Percentiles rank a stretch among this genome's conserved stretches.
phyloP scores from a whole-genome alignment of 2,888 invertebrate species.

The Temnothorax rugatulus region DNA sequence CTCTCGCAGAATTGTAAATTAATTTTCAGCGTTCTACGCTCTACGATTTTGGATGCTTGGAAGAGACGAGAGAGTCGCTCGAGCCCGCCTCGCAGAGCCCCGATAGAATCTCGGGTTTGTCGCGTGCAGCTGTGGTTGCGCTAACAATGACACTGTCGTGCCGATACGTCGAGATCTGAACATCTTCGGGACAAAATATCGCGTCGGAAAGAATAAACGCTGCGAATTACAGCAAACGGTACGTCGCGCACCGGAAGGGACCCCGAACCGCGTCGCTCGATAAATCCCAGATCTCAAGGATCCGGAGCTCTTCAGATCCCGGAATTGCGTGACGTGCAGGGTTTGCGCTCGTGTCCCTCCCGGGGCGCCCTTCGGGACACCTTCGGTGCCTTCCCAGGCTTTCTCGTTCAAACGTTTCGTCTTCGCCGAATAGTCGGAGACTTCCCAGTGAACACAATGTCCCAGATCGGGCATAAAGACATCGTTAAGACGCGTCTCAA shows the following conservation, averaged over 20 bases:
- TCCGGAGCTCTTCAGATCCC: neutral
- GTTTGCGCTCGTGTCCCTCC: slow-evolving; percentile 10
- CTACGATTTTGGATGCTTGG: neutral
- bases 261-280: neutral
- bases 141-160: slow-evolving; percentile 29
- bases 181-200: slow-evolving; percentile 67
- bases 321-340: neutral
- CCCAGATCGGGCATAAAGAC: no score
- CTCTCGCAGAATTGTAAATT: neutral
- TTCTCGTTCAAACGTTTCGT: neutral
- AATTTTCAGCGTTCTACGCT: neutral
- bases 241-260: slow-evolving; percentile 21
- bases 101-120: slow-evolving; percentile 45
- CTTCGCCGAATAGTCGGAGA: neutral
- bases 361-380: slow-evolving; percentile 11
- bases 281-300: neutral
- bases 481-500: no score
- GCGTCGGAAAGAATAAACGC: slow-evolving; percentile 63
- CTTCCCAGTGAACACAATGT: neutral
- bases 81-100: slow-evolving; percentile 51
- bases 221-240: slow-evolving; percentile 32
- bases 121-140: slow-evolving; percentile 39
- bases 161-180: slow-evolving; percentile 61
- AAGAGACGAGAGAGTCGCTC: slow-evolving; percentile 27
- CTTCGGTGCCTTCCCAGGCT: slow-evolving; percentile 9